Conservation (phyloP, 2,113 vertebrate species). For the Poeciliopsis prolifica region DNA sequence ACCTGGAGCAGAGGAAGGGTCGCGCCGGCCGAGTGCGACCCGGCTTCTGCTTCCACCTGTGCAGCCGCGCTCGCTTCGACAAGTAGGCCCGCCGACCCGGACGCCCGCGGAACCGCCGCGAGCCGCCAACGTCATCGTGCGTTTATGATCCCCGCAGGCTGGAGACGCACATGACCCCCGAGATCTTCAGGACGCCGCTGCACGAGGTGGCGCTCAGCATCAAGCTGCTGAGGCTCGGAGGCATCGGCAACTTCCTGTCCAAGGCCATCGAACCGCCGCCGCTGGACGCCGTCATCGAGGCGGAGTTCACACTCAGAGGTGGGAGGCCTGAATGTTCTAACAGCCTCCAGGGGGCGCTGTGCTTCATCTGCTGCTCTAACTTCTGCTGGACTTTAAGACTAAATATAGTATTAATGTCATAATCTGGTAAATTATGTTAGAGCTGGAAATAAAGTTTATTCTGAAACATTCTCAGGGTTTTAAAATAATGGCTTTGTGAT, state of each 20-base stretch:
- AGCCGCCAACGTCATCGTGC: background rate
- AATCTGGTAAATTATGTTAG: too few species aligned
- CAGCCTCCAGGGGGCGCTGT: background rate
- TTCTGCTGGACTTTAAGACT: too few species aligned
- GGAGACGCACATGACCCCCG: conserved; percentile 93
- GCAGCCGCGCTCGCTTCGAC: conserved; percentile 90
- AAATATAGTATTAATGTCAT: too few species aligned
- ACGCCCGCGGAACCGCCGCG: too few species aligned
- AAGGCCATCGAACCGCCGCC: conserved; percentile 98
- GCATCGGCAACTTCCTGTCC: conserved; percentile 92
- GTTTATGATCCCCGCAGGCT: conserved; percentile 73
- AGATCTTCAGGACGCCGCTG: conserved; percentile 94
- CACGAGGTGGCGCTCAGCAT: conserved; percentile 96
- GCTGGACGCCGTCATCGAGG: conserved; percentile 95
- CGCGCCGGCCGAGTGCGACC: conserved; percentile 89
- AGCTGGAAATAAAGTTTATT: too few species aligned
- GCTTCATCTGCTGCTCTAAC: too few species aligned
- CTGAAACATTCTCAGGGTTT: too few species aligned
- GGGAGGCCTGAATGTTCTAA: background rate
- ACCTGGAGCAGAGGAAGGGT: conserved; percentile 94
- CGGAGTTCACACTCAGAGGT: conserved; percentile 89
- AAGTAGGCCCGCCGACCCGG: conserved; percentile 61
- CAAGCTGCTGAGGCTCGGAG: conserved; percentile 91
- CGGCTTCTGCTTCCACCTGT: conserved; percentile 95
- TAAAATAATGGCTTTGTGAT: too few species aligned